These are phyloP conservation scores for Himalopsyche japonica DNA, from an alignment of 2,888 invertebrate genomes.

Conservation along the genomic window DNA sequence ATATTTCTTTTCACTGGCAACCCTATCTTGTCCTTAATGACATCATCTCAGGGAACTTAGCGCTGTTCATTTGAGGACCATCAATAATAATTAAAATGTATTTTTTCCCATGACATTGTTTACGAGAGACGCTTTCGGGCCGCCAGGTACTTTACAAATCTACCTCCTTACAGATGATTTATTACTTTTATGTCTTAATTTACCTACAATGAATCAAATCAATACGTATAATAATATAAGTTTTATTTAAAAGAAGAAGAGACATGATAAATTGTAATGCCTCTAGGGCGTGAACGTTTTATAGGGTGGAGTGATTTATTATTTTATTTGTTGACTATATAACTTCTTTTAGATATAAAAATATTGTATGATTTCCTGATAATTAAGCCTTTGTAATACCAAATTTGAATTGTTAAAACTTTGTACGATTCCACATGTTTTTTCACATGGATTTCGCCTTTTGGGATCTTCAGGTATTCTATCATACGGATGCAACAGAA, in stretches of 20 bases:
- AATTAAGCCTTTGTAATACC: too few species aligned
- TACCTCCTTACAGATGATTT: background rate
- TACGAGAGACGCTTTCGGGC: background rate
- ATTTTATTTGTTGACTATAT: too few species aligned
- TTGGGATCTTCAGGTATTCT: too few species aligned
- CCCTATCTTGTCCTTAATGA: background rate
- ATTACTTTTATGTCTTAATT: conserved; percentile 21
- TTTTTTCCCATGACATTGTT: background rate
- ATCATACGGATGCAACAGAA: too few species aligned
- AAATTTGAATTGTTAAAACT: too few species aligned
- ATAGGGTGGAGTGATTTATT: background rate
- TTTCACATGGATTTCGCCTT: too few species aligned
- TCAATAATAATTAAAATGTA: background rate
- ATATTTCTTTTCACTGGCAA: background rate
- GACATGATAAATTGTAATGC: background rate
- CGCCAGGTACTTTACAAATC: background rate
- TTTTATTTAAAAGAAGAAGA: background rate
- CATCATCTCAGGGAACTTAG: background rate
- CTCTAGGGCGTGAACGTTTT: background rate
- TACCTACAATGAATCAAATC: conserved; percentile 22
- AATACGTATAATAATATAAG: conserved; percentile 13
- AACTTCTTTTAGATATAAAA: too few species aligned
- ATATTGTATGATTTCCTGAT: too few species aligned
- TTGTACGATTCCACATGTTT: too few species aligned
- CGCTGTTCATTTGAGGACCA: background rate